Evolutionary conservation across 2,888 invertebrate species (phyloP).

Genomic region (Ophion slaviceki): DNA sequence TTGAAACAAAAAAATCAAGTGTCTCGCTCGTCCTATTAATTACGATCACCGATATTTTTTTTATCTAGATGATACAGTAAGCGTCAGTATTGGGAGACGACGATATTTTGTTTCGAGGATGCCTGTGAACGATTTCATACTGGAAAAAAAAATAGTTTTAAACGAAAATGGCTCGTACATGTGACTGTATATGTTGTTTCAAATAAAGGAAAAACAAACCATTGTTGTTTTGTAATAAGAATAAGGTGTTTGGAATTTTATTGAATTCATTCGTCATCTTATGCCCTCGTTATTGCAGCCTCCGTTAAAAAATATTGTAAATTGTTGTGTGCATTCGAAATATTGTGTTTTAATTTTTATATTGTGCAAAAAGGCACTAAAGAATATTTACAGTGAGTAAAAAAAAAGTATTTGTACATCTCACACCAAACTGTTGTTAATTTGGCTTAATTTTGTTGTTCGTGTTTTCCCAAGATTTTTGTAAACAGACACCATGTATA

Average conservation of each 20-base stretch:
- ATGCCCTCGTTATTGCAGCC: neutral
- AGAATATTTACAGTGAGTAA: no score
- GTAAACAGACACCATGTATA: no score
- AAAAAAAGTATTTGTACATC: no score
- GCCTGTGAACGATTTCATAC: constrained; percentile 59
- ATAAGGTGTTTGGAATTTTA: constrained; percentile 20
- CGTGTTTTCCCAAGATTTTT: no score
- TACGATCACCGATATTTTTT: constrained; percentile 20
- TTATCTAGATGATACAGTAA: constrained; percentile 23
- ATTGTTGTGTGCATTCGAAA: no score
- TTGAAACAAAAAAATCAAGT: constrained; percentile 4
- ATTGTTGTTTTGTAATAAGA: constrained; percentile 78
- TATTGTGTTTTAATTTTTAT: no score
- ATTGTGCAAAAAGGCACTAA: no score
- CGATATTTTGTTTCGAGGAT: constrained; percentile 53
- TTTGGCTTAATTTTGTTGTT: no score
- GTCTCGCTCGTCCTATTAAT: constrained; percentile 23
- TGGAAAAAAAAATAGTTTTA: constrained; percentile 36
- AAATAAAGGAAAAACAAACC: constrained; percentile 74
- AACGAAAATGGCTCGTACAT: constrained; percentile 65
- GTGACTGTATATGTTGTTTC: constrained; percentile 79
- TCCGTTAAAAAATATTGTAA: no score
- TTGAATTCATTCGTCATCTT: neutral
- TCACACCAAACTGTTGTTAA: no score
- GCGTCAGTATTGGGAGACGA: constrained; percentile 30